Evolutionary conservation across 2,113 vertebrate genomes (phyloP).

Genomic region (Xiphorhynchus elegans): DNA sequence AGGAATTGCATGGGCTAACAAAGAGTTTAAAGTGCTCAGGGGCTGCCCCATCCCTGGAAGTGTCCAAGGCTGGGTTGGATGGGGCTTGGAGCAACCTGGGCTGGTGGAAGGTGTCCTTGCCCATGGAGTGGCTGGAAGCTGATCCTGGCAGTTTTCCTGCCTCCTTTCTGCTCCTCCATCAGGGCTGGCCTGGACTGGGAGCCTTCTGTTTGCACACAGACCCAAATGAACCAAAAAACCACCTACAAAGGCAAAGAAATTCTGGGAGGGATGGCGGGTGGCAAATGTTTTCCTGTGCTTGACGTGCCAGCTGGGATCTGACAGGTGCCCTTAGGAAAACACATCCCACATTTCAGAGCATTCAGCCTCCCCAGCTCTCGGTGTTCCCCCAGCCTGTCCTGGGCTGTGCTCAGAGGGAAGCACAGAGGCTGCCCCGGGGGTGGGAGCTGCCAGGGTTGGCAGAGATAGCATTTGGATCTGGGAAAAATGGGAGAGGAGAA

Average conservation of each 20-base stretch:
- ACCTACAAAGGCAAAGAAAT: neutral
- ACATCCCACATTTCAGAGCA: neutral
- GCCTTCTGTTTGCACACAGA: neutral
- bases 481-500: neutral
- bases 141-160: neutral
- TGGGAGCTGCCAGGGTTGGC: neutral
- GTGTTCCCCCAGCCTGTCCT: neutral
- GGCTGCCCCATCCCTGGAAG: neutral
- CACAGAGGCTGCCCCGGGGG: neutral
- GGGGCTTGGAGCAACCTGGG: neutral
- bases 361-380: neutral
- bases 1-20: neutral
- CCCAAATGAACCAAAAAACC: neutral
- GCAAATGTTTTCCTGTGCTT: constrained; percentile 47
- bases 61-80: neutral
- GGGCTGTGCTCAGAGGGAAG: constrained; percentile 27
- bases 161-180: neutral
- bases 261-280: neutral
- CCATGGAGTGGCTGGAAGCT: neutral
- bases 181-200: neutral
- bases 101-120: neutral
- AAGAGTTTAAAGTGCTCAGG: neutral
- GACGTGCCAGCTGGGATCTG: constrained; percentile 37
- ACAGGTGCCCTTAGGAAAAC: constrained; percentile 56
- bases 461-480: neutral